Base-by-base conservation (phyloP, 2,888 invertebrate species). In the Phrixothrix hirtus region DNA sequence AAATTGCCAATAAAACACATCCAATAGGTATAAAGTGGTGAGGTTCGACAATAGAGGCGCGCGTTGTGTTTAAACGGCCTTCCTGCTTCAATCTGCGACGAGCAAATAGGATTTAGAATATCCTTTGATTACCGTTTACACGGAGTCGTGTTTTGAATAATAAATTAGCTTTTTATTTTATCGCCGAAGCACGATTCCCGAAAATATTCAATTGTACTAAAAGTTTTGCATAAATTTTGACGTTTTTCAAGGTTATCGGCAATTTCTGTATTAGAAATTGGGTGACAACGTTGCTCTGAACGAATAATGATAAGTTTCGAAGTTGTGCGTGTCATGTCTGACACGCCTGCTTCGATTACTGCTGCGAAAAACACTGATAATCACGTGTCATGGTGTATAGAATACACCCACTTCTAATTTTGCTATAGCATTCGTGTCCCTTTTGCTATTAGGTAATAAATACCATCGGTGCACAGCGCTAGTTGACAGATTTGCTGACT, bases 361-460 rank as follows among this genome's bases (percentile, higher is more conserved):
- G 63, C 62, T 63, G 62, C 66, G 66, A 63, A 64, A 69, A 64
- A 67, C 66, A 67, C 64, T 64, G 67, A 70, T 72, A 68, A 72
- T 71, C 70, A 72, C 72, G 72, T 71, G 71, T 73, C 68, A 62
- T 60, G 46, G 41, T 50, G 57, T 38, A 60, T 41, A 55, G 42
- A 46, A 47, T 52, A 52, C 52, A 47, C 52, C 52, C 46, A 47
- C 52, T 52, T 42, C 46, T 47, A 52, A 52, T 52, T 52, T 52
- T 42, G 46, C 46, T 29, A 38, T 46, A 35, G 46, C 32, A 46
- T 48, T 48, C 68, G 65, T 65, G 65, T 61, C 57, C 54, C 57
- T 61, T 29, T 49, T 49, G 31, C 35, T 49, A 49, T 54, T 49
- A 45, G 48, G 54, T 41, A 49, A 49, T 54, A 54, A 54, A 54